A percentile compares a stretch with the other conserved stretches of the same genome.
Evolutionary conservation across 2,797 vertebrate species (phyloP).

Genomic region (Chrysocyon brachyurus): DNA sequence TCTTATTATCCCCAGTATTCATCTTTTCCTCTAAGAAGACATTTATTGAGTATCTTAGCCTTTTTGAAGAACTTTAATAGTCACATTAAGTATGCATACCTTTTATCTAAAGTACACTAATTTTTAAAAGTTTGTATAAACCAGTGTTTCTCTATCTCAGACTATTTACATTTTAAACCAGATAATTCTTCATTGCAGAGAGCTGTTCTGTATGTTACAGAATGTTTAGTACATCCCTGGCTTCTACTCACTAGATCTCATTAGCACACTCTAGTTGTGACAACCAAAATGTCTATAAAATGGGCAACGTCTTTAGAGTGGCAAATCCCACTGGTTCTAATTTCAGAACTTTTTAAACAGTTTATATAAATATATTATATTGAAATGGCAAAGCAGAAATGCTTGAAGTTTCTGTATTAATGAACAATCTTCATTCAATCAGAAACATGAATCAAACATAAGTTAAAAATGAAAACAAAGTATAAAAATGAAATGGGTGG

Average conservation of each 20-base stretch:
- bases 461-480: constrained; percentile 43
- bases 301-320: background rate
- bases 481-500: background rate
- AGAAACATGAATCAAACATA: constrained; percentile 34
- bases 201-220: background rate
- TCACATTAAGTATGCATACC: background rate
- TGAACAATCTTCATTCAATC: background rate
- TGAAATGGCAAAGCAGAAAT: background rate
- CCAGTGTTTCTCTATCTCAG: background rate
- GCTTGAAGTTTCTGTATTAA: constrained; percentile 11
- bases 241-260: background rate
- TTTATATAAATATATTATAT: constrained; percentile 26
- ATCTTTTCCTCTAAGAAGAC: background rate
- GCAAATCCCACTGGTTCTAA: background rate
- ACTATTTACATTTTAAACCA: background rate
- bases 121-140: constrained; percentile 70
- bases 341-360: constrained; percentile 58
- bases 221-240: background rate
- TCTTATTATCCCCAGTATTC: background rate
- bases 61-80: constrained; percentile 2
- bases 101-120: constrained; percentile 40
- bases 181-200: background rate
- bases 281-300: background rate
- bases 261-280: background rate
- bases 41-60: background rate